Evolutionary conservation across 2,888 invertebrate genomes (phyloP).

Genomic region (Exephanes ischioxanthus): DNA sequence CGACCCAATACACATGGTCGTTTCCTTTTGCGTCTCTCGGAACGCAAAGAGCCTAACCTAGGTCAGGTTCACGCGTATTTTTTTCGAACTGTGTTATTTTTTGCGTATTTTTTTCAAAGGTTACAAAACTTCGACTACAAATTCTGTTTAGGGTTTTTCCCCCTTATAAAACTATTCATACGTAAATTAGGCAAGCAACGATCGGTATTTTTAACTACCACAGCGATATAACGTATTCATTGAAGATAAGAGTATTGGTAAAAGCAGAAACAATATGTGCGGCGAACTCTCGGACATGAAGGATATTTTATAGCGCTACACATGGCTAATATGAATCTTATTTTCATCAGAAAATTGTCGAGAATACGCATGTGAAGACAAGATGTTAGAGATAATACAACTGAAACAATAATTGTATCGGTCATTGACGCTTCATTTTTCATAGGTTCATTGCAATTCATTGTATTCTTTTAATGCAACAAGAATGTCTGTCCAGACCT

Average conservation of each 20-base stretch:
- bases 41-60: slow-evolving; percentile 65
- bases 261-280: not conserved
- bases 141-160: not conserved
- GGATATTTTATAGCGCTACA: not conserved
- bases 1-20: slow-evolving; percentile 68
- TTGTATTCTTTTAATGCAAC: not conserved
- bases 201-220: not conserved
- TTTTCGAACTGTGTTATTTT: slow-evolving; percentile 56
- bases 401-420: not conserved
- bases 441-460: not conserved
- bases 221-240: not conserved
- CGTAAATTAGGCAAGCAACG: not conserved
- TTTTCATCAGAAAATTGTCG: not conserved
- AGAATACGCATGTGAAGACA: not conserved
- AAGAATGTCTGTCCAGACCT: not conserved
- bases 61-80: slow-evolving; percentile 74
- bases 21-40: slow-evolving; percentile 64
- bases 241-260: not conserved
- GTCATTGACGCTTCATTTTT: not conserved
- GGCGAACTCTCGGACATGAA: not conserved
- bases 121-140: not conserved
- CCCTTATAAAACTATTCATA: not conserved
- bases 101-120: slow-evolving; percentile 66
- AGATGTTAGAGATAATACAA: not conserved
- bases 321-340: not conserved